Conservation (phyloP, 1,140 invertebrate genomes). For the Pseudachorutes palmiensis region DNA sequence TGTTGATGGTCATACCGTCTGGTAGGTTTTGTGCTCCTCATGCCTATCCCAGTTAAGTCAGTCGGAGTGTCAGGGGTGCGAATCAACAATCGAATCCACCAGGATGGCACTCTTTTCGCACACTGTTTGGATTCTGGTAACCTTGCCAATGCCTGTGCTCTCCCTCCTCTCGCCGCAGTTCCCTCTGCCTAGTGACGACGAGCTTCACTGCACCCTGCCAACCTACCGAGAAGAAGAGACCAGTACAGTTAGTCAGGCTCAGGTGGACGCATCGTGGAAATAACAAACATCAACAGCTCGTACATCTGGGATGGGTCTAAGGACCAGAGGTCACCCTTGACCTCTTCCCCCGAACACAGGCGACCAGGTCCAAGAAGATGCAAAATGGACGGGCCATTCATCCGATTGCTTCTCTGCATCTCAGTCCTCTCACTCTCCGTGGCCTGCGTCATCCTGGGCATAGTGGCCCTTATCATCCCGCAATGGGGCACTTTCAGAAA, state of each 20-base stretch:
- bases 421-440: constrained; percentile 29
- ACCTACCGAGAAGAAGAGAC: background rate
- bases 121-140: constrained; percentile 3
- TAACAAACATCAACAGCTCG: too few species aligned
- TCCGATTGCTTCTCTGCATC: constrained; percentile 28
- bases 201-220: background rate
- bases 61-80: background rate
- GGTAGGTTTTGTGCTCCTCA: background rate
- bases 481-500: constrained; percentile 36
- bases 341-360: background rate
- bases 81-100: background rate
- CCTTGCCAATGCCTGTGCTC: background rate
- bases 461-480: constrained; percentile 31
- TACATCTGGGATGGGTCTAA: background rate
- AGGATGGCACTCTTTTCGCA: background rate
- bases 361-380: background rate
- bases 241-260: too few species aligned
- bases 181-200: too few species aligned
- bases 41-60: background rate
- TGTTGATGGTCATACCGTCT: too few species aligned
- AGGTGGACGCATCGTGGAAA: too few species aligned
- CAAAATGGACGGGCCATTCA: background rate
- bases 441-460: constrained; percentile 34
- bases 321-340: background rate
- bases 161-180: background rate